Percentiles rank a stretch among this genome's conserved stretches.
Evolutionary conservation across 2,113 vertebrate genomes (phyloP).

Genomic region (Sorex araneus): DNA sequence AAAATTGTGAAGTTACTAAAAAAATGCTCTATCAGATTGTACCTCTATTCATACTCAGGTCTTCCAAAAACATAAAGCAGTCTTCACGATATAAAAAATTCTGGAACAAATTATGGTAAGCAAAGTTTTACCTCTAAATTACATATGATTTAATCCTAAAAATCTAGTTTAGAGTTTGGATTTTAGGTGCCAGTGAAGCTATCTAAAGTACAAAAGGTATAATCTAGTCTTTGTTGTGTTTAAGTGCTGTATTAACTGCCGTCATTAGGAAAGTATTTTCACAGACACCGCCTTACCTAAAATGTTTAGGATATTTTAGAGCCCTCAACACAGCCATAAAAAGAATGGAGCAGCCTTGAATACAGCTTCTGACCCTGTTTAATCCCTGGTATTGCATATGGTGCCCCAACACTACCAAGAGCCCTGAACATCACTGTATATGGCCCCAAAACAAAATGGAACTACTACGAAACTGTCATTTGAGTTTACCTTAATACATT

Average conservation of each 20-base stretch:
- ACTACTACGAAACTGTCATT: constrained; percentile 4
- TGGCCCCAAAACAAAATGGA: neutral
- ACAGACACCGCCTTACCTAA: neutral
- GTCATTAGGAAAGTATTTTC: constrained; percentile 51
- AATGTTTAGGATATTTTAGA: constrained; percentile 16
- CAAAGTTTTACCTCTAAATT: constrained; percentile 43
- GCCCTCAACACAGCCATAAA: constrained; percentile 23
- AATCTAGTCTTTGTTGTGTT: constrained; percentile 28
- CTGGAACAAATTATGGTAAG: neutral
- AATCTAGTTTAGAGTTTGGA: constrained; percentile 28
- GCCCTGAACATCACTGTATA: too few relatives aligned
- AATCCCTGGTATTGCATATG: too few relatives aligned
- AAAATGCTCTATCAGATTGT: too few relatives aligned
- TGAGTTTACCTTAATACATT: constrained; percentile 31
- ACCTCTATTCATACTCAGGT: too few relatives aligned
- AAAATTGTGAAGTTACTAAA: too few relatives aligned
- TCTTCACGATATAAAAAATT: constrained; percentile 18
- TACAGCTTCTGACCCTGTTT: too few relatives aligned
- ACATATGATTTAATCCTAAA: constrained; percentile 25
- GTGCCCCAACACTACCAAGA: too few relatives aligned
- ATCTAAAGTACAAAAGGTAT: constrained; percentile 23
- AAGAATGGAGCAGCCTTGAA: neutral
- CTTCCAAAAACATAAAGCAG: constrained; percentile 26
- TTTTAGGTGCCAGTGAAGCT: constrained; percentile 42
- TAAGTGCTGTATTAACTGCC: constrained; percentile 15